phyloP scores from a whole-genome alignment of 2,888 invertebrate genomes.

The Itoplectis maculator region DNA sequence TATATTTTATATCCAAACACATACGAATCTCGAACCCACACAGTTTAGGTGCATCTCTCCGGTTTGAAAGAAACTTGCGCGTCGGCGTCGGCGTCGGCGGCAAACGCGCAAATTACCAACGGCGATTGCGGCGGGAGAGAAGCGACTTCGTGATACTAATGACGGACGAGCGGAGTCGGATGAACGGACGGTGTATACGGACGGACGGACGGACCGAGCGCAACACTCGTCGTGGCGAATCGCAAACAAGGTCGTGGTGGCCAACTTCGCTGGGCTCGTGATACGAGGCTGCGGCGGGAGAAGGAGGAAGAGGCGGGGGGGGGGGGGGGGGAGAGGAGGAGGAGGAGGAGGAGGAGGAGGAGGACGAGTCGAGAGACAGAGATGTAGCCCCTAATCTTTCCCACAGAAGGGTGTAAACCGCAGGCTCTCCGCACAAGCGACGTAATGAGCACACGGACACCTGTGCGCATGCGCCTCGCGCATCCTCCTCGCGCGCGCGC shows the following conservation, averaged over 20 bases:
- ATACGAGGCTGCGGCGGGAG: slow-evolving; percentile 36
- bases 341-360: too few species aligned
- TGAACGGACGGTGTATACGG: slow-evolving; percentile 17
- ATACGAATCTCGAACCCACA: slow-evolving; percentile 72
- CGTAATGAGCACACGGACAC: slow-evolving; percentile 64
- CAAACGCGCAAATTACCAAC: slow-evolving; percentile 75
- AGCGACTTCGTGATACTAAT: slow-evolving; percentile 75
- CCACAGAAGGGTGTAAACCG: slow-evolving; percentile 65
- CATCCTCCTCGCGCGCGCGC: too few species aligned
- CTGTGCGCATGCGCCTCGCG: too few species aligned
- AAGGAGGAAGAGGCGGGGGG: background rate
- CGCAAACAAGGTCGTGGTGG: slow-evolving; percentile 76
- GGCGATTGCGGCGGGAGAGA: slow-evolving; percentile 71
- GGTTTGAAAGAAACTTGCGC: slow-evolving; percentile 3
- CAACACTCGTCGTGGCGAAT: slow-evolving; percentile 72
- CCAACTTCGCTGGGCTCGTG: slow-evolving; percentile 44
- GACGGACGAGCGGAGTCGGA: slow-evolving; percentile 68
- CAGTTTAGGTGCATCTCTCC: background rate
- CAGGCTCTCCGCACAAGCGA: slow-evolving; percentile 59
- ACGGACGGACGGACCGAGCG: slow-evolving; percentile 39
- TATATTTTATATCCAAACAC: slow-evolving; percentile 68
- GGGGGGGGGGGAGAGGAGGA: background rate
- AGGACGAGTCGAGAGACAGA: background rate
- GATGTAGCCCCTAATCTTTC: slow-evolving; percentile 61
- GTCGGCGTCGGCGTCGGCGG: slow-evolving; percentile 68